A percentile compares a stretch with the other conserved stretches of the same genome.
phyloP scores from a whole-genome alignment of 2,888 invertebrate genomes.

The Gari tellinella region DNA sequence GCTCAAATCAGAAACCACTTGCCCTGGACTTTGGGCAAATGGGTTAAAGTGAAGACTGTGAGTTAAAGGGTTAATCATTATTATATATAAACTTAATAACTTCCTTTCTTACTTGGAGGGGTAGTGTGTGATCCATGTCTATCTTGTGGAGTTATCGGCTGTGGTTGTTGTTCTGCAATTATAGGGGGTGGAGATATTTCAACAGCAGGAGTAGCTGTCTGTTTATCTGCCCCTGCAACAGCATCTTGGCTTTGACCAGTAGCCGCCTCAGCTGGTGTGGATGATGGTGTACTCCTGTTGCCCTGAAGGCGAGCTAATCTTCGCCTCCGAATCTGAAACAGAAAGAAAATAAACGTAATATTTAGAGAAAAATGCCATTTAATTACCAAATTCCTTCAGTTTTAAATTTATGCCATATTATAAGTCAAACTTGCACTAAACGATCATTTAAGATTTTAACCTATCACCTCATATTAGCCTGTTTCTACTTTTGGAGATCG shows the following conservation, averaged over 20 bases:
- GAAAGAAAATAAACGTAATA: neutral
- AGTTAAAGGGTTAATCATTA: neutral
- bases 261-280: slow-evolving; percentile 11
- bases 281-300: slow-evolving; percentile 11
- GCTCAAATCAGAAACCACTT: no score
- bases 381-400: no score
- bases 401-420: no score
- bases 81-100: no score
- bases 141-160: neutral
- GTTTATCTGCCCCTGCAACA: neutral
- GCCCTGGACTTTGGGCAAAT: no score
- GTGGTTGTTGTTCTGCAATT: neutral
- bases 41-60: no score
- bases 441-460: no score
- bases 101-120: slow-evolving; percentile 20
- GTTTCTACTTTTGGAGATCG: no score
- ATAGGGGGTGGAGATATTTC: neutral
- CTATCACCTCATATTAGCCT: no score
- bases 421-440: no score
- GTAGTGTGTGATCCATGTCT: neutral
- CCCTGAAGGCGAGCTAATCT: slow-evolving; percentile 90
- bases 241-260: neutral
- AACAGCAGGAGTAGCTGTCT: neutral
- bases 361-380: neutral
- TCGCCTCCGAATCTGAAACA: slow-evolving; percentile 89